Evolutionary conservation across 37 sponge, comb jelly and placozoan genomes (phyloP).

Genomic region (Geodia barretti): DNA sequence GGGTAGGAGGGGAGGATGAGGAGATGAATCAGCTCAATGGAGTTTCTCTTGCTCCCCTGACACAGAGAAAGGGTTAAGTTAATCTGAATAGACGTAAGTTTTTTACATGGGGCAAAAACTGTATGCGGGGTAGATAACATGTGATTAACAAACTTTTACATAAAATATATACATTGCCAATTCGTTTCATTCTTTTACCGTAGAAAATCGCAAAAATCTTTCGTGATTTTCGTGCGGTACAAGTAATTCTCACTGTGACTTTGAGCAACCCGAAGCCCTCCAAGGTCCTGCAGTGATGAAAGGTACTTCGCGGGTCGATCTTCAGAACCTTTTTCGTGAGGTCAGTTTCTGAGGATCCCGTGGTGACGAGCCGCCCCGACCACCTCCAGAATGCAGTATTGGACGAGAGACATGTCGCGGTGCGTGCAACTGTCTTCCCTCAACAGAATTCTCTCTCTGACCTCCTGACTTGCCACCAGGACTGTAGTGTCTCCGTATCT

Average conservation of each 20-base stretch:
- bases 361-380: slow-evolving; percentile 30
- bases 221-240: no score
- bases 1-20: no score
- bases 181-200: no score
- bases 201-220: no score
- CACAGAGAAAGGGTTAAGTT: no score
- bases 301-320: slow-evolving; percentile 69
- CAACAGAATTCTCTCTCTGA: slow-evolving; percentile 39
- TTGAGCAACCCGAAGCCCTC: background rate
- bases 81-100: no score
- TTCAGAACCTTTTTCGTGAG: slow-evolving; percentile 37
- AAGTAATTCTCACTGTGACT: slow-evolving; percentile 45
- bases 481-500: slow-evolving; percentile 62
- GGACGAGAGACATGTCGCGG: slow-evolving; percentile 14
- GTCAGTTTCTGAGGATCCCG: slow-evolving; percentile 44
- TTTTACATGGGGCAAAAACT: no score
- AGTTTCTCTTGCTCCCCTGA: no score
- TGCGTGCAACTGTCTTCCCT: slow-evolving; percentile 2
- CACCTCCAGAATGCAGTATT: slow-evolving; percentile 64
- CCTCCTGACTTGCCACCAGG: slow-evolving; percentile 60
- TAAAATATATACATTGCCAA: no score
- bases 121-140: no score
- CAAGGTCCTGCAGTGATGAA: slow-evolving; percentile 37
- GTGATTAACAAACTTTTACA: no score
- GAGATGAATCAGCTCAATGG: no score